phyloP scores from a whole-genome alignment of 2,888 invertebrate genomes.

The Drosophila prolongata region DNA sequence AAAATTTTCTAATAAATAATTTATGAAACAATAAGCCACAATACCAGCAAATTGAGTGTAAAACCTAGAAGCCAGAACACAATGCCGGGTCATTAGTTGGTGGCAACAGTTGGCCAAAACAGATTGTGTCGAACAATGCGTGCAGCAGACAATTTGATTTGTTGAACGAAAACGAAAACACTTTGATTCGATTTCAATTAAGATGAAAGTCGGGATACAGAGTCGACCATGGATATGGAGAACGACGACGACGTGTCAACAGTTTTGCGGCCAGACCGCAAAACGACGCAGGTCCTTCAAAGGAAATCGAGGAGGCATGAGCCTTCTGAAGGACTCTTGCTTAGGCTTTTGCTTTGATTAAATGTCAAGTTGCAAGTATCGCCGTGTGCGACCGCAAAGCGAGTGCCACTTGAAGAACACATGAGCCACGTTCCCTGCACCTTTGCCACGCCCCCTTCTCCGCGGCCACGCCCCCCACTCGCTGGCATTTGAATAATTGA shows the following conservation, averaged over 20 bases:
- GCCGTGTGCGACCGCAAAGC: constrained; percentile 45
- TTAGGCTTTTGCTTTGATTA: constrained; percentile 58
- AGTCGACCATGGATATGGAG: constrained; percentile 13
- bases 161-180: constrained; percentile 68
- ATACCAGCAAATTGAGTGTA: constrained; percentile 66
- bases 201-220: constrained; percentile 63
- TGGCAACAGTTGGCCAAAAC: constrained; percentile 40
- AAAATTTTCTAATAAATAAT: constrained; percentile 62
- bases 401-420: constrained; percentile 44
- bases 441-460: not conserved
- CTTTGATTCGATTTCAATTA: constrained; percentile 81
- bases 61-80: constrained; percentile 61
- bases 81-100: constrained; percentile 69
- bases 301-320: constrained; percentile 22
- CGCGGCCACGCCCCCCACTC: not conserved
- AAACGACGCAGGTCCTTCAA: constrained; percentile 22
- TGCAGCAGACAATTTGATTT: constrained; percentile 69
- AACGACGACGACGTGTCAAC: constrained; percentile 16
- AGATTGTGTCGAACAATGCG: constrained; percentile 39
- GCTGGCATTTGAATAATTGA: constrained; percentile 70
- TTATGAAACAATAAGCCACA: constrained; percentile 57
- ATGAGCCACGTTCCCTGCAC: constrained; percentile 26
- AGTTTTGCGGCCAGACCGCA: constrained; percentile 16
- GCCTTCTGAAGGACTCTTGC: constrained; percentile 26
- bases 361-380: constrained; percentile 73